phyloP scores from a whole-genome alignment of 2,888 invertebrate genomes.

The Gibbula magus region DNA sequence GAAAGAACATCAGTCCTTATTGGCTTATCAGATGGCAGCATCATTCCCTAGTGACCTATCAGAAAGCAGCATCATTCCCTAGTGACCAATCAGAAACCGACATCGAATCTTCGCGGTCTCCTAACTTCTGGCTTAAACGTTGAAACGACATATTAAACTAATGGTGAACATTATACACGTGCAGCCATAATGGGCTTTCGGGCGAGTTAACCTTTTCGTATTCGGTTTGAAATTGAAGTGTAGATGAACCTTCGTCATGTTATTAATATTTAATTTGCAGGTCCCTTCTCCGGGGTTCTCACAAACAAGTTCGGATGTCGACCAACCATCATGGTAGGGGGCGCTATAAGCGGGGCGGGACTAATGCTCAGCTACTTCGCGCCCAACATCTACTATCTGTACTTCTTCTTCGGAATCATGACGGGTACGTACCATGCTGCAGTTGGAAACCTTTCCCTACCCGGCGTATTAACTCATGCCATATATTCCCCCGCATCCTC shows the following conservation, averaged over 20 bases:
- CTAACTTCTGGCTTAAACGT: too few species aligned
- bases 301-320: constrained; percentile 57
- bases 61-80: not conserved
- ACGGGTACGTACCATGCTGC: constrained; percentile 46
- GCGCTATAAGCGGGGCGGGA: constrained; percentile 46
- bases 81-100: too few species aligned
- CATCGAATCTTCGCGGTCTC: too few species aligned
- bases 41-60: not conserved
- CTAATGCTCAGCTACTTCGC: constrained; percentile 54
- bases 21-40: not conserved
- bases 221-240: not conserved
- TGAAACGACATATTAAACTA: too few species aligned
- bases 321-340: constrained; percentile 49
- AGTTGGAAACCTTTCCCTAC: too few species aligned
- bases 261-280: constrained; percentile 40
- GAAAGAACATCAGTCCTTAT: too few species aligned
- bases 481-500: too few species aligned
- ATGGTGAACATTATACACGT: too few species aligned
- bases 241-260: not conserved
- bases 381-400: constrained; percentile 52
- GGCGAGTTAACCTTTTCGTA: not conserved
- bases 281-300: constrained; percentile 54
- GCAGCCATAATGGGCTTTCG: too few species aligned
- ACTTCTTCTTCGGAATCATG: constrained; percentile 54
- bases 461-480: too few species aligned